Evolutionary conservation across 2,797 vertebrate species (phyloP).

Genomic region (Luscinia megarhynchos): DNA sequence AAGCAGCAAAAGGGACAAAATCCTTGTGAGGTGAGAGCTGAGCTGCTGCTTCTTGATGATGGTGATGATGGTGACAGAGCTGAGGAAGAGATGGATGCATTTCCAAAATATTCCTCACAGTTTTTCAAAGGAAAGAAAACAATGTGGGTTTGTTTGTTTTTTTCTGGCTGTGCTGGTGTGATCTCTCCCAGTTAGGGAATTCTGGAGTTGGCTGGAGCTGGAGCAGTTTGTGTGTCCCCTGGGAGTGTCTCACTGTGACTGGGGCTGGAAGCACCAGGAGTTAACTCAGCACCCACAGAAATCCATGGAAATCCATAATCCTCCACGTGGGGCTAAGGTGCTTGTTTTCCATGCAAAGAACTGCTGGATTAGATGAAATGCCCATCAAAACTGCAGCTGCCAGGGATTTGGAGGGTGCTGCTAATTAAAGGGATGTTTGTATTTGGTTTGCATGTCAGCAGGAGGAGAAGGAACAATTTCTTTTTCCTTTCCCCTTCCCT

Average conservation of each 20-base stretch:
- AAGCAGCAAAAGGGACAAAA: background rate
- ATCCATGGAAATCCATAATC: background rate
- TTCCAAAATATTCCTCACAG: background rate
- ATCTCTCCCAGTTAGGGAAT: background rate
- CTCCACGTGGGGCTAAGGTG: background rate
- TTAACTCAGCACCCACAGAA: background rate
- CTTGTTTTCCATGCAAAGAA: background rate
- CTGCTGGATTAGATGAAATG: background rate
- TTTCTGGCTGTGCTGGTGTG: background rate
- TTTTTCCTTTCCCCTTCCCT: background rate
- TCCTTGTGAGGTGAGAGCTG: background rate
- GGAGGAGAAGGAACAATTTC: background rate
- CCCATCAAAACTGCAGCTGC: background rate
- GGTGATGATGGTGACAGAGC: background rate
- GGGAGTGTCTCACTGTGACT: rapidly evolving
- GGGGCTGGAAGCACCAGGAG: rapidly evolving
- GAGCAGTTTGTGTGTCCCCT: background rate
- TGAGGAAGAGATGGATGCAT: background rate
- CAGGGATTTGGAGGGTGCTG: background rate
- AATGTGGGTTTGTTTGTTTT: background rate
- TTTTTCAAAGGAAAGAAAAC: background rate
- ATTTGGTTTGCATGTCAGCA: background rate
- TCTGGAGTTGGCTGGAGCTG: background rate
- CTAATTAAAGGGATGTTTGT: background rate
- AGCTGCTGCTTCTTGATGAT: background rate